These are phyloP conservation scores for Gymnothorax javanicus DNA, from an alignment of 2,797 vertebrate genomes.

Conservation along the genomic window DNA sequence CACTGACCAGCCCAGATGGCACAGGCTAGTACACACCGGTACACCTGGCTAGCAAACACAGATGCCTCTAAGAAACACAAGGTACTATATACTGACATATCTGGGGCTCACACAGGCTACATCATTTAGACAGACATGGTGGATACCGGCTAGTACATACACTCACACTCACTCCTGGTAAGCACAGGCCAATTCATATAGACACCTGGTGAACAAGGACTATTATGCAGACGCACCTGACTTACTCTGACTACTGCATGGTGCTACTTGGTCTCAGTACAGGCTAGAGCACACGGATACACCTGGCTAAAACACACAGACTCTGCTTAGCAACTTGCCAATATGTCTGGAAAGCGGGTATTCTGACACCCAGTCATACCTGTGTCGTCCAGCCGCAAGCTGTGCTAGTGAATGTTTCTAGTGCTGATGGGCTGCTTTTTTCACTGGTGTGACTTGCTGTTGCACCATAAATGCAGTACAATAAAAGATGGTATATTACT, in stretches of 20 bases:
- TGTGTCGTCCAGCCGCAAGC: background rate
- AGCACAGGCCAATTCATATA: constrained; percentile 60
- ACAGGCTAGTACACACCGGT: constrained; percentile 81
- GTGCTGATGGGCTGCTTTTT: background rate
- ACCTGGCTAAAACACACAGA: background rate
- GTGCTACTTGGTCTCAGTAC: background rate
- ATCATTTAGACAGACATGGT: constrained; percentile 28
- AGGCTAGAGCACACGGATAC: background rate
- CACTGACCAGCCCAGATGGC: constrained; percentile 74
- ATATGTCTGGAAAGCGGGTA: background rate
- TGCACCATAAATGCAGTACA: constrained; percentile 18
- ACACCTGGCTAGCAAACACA: constrained; percentile 41
- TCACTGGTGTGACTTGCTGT: constrained; percentile 7
- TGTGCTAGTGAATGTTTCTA: constrained; percentile 6
- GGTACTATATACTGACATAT: background rate
- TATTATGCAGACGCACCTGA: background rate
- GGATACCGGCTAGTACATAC: background rate
- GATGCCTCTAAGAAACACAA: background rate
- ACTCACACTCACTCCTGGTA: constrained; percentile 5
- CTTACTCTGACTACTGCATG: constrained; percentile 61
- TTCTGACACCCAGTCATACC: background rate
- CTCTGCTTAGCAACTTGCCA: constrained; percentile 31
- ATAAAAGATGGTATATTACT: constrained; percentile 32
- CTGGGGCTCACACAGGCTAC: constrained; percentile 59
- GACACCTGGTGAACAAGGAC: background rate